Base-by-base conservation (phyloP, 2,888 invertebrate species). In the Elmis aenea region DNA sequence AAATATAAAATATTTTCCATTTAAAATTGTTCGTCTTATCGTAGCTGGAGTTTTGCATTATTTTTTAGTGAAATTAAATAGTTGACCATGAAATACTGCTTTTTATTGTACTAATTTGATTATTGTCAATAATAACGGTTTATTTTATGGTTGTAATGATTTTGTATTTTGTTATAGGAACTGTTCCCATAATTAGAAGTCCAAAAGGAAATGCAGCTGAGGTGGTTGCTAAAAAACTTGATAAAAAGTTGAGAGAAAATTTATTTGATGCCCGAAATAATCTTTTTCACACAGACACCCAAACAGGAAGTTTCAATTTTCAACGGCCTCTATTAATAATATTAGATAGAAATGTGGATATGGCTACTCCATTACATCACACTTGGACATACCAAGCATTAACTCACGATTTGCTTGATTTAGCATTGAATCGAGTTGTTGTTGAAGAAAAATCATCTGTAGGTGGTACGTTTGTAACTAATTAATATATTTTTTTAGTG, bases 371-470 rank as follows among this genome's bases (percentile, higher is more conserved):
- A 13, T 71, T 99, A 41, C 97, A 97, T 73, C 99, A 99, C 67
- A 96, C 99, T 0, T 99, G 99, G 99, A 99, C 97, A 0, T 99
- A 99, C 67, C 99, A 99, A 69, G 97, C 99, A 1, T 70, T 99
- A 33, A 85, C 92, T 13, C 97, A 99, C 67, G 99, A 99, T 74
- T 87, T 97, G 3, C 68, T 99, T 36, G 91, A 95, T 59, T 74
- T 96, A 50, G 83, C 91, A 5, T 71, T 96, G 36, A 99, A 99
- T 69, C 76, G 91, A 26, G 61, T 69, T 5, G 50, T 64, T 14
- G 55, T 69, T 14, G 67, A 68, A 46, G 69, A 69, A 48, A 57
- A 51, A 13, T 47, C 52, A 5, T 39, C 62, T 11, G 51, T 54
- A 24, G 66, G 64, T 47, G 64, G 62, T 61, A n/a, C n/a, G n/a